Evolutionary conservation across 2,113 vertebrate species (phyloP).

Genomic region (Gulo gulo): DNA sequence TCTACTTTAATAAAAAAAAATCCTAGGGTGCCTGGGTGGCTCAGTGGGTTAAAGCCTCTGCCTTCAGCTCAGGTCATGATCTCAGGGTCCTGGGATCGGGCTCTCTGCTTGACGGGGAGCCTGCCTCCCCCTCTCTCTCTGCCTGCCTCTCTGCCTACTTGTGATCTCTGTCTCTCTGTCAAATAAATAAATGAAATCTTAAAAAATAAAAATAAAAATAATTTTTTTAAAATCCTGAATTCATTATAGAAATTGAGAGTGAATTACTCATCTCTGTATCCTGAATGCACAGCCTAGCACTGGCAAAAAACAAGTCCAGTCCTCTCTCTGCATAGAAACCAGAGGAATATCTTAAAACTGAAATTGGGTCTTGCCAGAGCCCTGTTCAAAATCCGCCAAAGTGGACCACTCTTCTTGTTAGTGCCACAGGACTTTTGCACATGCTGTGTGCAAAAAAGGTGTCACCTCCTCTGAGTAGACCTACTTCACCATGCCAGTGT

Average conservation of each 20-base stretch:
- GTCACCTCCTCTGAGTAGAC: background rate
- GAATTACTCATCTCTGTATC: background rate
- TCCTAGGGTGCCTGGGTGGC: too few relatives aligned
- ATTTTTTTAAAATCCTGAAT: background rate
- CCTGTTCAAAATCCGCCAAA: background rate
- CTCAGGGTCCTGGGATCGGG: too few relatives aligned
- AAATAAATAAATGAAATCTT: too few relatives aligned
- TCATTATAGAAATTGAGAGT: background rate
- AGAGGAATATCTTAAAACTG: constrained; percentile 17
- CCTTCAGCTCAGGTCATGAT: too few relatives aligned
- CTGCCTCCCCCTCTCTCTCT: too few relatives aligned
- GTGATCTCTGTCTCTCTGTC: too few relatives aligned
- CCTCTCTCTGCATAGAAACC: background rate
- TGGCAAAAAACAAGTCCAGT: background rate
- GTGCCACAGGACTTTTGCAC: background rate
- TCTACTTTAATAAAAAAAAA: background rate
- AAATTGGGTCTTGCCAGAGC: background rate
- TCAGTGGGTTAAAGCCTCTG: too few relatives aligned
- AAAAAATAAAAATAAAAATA: too few relatives aligned
- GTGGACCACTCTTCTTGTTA: background rate
- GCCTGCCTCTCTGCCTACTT: too few relatives aligned
- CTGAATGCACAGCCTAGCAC: background rate
- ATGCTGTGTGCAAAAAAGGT: background rate
- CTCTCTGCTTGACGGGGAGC: too few relatives aligned
- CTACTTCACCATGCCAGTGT: background rate